Evolutionary conservation across 2,888 invertebrate species (phyloP), one percentile per base, ranked within the genome.

Genomic region (Lasioglossum vierecki): DNA sequence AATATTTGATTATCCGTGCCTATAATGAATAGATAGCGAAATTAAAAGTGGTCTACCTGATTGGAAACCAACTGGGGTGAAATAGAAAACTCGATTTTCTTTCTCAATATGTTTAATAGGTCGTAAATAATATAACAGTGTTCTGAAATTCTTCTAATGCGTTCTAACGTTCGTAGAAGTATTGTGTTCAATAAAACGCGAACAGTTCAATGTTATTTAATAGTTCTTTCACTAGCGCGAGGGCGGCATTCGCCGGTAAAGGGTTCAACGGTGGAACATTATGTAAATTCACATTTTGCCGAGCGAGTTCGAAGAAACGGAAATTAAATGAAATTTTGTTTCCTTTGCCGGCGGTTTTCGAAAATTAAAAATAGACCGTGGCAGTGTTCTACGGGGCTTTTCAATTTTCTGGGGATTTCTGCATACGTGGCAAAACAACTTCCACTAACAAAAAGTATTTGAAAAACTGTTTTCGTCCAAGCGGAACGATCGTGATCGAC

Each of bases 271-370:
- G 15, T 18, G 68, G 22, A 60, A 60, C 26, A 60, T 60, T 60
- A 60, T 26, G 26, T 15, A 60, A 60, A 60, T 60, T 60, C 60
- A 26, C 26, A 60, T 26, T 60, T 60, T 13, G 6, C 4, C 60
- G 60, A 13, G 60, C 60, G 60, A 15, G 8, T 68, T 68, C 68
- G 68, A 68, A 68, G 22, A 35, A 68, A 68, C 68, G 35, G 35
- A 68, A 68, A 68, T 68, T 39, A 30, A 39, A 68, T 68, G 60
- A 60, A 60, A 60, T 60, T 60, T 26, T 26, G 60, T 60, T 60
- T 60, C 60, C 60, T 30, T 60, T 26, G 5, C 60, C 60, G 13
- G 3, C 68, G 30, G 35, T 68, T 68, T 68, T 9, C 68, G 8
- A 22, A 18, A 68, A 80, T 68, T 26, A 44, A 30, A 30, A 9